A percentile compares a stretch with the other conserved stretches of the same genome.
Evolutionary conservation across 2,113 vertebrate species (phyloP).

Genomic region (Vidua macroura): DNA sequence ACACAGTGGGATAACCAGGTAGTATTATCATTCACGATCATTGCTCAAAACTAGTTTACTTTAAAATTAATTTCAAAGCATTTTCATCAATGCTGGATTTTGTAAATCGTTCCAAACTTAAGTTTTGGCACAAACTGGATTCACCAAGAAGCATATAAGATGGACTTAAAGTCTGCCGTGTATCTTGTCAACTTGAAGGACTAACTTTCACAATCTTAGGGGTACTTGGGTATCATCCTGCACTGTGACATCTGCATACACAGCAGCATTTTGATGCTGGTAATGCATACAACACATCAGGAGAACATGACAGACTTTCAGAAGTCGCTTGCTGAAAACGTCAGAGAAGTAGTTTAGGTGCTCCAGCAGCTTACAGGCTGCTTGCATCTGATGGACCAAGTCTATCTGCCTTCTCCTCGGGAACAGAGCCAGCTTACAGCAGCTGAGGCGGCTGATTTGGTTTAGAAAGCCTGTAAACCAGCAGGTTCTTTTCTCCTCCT

Average conservation of each 20-base stretch:
- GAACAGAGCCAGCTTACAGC: not conserved
- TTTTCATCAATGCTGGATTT: not conserved
- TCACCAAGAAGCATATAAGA: not conserved
- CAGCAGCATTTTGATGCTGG: not conserved
- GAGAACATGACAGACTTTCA: not conserved
- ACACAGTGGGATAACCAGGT: not conserved
- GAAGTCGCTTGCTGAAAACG: not conserved
- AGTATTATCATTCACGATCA: not conserved
- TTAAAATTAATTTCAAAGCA: not conserved
- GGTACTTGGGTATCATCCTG: not conserved
- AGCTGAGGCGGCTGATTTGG: not conserved
- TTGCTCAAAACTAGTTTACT: not conserved
- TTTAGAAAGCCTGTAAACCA: not conserved
- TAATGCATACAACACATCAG: not conserved
- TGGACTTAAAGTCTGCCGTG: not conserved
- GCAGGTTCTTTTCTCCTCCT: not conserved
- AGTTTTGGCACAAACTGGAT: not conserved
- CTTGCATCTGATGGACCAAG: not conserved
- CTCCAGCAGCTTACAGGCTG: not conserved
- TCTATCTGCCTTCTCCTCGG: not conserved
- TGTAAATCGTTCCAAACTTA: not conserved
- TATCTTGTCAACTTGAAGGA: not conserved
- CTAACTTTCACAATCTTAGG: not conserved
- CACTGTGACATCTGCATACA: accelerated
- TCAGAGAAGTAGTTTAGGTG: not conserved